Percentiles rank a stretch among this genome's conserved stretches.
Evolutionary conservation across 2,888 invertebrate species (phyloP).

Genomic region (Epistrophella euchroma): DNA sequence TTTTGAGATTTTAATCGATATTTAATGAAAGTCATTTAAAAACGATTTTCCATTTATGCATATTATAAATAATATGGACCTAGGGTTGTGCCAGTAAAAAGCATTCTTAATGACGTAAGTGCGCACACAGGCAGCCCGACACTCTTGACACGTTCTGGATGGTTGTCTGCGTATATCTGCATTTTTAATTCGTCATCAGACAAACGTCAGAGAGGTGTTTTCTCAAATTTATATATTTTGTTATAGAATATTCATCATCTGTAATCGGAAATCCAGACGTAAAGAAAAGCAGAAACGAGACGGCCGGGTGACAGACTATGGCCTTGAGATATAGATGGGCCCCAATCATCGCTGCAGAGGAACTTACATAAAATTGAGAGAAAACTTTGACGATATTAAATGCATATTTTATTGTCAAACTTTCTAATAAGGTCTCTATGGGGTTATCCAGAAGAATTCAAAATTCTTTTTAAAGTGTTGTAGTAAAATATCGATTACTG

Average conservation of each 20-base stretch:
- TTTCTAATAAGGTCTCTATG: no score
- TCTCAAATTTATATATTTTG: slow-evolving; percentile 2
- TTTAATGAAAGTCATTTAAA: slow-evolving; percentile 61
- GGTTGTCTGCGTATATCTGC: slow-evolving; percentile 33
- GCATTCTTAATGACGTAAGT: slow-evolving; percentile 29
- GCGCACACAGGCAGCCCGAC: not conserved
- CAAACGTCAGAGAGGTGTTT: slow-evolving; percentile 32
- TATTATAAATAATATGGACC: not conserved
- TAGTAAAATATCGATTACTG: not conserved
- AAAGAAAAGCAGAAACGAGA: slow-evolving; percentile 14
- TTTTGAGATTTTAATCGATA: slow-evolving; percentile 62
- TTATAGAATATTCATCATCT: slow-evolving; percentile 46
- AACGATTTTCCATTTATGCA: slow-evolving; percentile 29
- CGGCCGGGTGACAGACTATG: no score
- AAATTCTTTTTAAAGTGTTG: no score
- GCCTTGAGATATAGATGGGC: not conserved
- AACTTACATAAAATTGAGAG: no score
- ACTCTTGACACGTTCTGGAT: slow-evolving; percentile 32
- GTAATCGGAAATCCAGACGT: slow-evolving; percentile 27
- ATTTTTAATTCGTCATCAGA: slow-evolving; percentile 29
- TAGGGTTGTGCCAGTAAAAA: not conserved
- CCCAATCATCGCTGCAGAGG: not conserved
- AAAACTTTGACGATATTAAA: no score
- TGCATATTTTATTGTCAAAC: no score
- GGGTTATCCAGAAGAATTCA: no score